Evolutionary conservation across 2,888 invertebrate genomes (phyloP), one percentile per base, ranked within the genome.

Genomic region (Polyploca ridens): DNA sequence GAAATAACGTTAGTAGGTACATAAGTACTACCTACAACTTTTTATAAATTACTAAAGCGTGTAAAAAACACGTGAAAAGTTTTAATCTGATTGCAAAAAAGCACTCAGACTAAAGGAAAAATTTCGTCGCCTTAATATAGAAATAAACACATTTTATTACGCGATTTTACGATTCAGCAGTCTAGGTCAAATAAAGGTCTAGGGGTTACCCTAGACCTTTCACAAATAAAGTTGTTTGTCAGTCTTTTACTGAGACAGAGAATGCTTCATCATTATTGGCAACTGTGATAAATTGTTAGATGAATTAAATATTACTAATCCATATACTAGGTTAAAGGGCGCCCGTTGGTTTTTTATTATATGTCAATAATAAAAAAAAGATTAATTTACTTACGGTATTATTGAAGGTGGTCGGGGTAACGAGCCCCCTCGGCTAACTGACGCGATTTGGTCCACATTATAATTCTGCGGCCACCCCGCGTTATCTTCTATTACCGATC

Each of bases 401-500:
- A 94, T 91, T 67, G 93, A 90, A 63, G 93, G 93, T 66, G 93
- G 93, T 78, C 94, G 85, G 69, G 94, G 94, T 70, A 94, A 79
- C 54, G 94, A 94, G 76, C 94, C 94, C 73, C 94, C 94, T 72
- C 93, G 88, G 79, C 87, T 90, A 63, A 94, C 91, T 75, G 93
- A 93, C 87, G 93, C 93, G 88, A 93, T 93, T 88, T 94, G 93
- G 86, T 94, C 94, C 77, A 89, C 87, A 88, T 88, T 94, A 76
- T 93, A 94, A 84, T 87, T 91, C 79, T 90, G 93, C 78, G 94
- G 93, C 94, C 94, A 94, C 81, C 91, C 92, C 91, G 93, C 90
- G 89, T 90, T 90, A 89, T 94, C 92, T 87, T 92, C 94, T 91
- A 94, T 94, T 92, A 94, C 94, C 92, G 94, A 93, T 91, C 94